Evolutionary conservation across 92 coral and sea anemone species (phyloP).

Genomic region (Virgularia gustaviana): DNA sequence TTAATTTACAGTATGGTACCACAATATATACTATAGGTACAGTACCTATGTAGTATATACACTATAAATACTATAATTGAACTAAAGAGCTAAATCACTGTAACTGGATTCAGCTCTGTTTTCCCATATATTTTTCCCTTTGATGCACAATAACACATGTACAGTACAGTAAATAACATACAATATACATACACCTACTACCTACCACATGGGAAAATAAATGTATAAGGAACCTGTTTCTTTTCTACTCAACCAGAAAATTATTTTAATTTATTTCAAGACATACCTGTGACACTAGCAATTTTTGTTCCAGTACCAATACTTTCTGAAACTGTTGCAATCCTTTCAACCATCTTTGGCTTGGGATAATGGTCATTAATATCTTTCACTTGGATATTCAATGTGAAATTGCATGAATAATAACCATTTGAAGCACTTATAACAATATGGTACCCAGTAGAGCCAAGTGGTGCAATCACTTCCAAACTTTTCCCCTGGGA

Average conservation of each 20-base stretch:
- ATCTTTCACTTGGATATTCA: constrained; percentile 60
- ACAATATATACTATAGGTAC: too few relatives aligned
- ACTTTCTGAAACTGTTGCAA: constrained; percentile 68
- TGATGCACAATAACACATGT: too few relatives aligned
- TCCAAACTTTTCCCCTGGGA: constrained; percentile 40
- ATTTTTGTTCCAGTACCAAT: constrained; percentile 60
- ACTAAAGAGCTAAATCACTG: too few relatives aligned
- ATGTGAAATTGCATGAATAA: constrained; percentile 54
- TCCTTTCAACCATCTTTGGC: constrained; percentile 74
- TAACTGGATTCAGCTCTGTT: too few relatives aligned
- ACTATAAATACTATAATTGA: too few relatives aligned
- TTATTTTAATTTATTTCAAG: not conserved
- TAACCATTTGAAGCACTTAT: constrained; percentile 73
- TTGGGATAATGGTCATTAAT: constrained; percentile 84
- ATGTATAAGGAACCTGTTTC: too few relatives aligned
- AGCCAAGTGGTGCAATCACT: constrained; percentile 62
- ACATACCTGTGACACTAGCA: constrained; percentile 77
- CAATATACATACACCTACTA: too few relatives aligned
- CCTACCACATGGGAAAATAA: too few relatives aligned
- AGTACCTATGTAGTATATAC: too few relatives aligned
- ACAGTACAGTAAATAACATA: too few relatives aligned
- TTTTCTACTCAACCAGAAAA: not conserved
- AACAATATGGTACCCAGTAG: constrained; percentile 53
- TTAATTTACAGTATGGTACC: too few relatives aligned
- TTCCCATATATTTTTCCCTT: too few relatives aligned